Evolutionary conservation across 2,888 invertebrate genomes (phyloP).

Genomic region (Ormyrus rosae): DNA sequence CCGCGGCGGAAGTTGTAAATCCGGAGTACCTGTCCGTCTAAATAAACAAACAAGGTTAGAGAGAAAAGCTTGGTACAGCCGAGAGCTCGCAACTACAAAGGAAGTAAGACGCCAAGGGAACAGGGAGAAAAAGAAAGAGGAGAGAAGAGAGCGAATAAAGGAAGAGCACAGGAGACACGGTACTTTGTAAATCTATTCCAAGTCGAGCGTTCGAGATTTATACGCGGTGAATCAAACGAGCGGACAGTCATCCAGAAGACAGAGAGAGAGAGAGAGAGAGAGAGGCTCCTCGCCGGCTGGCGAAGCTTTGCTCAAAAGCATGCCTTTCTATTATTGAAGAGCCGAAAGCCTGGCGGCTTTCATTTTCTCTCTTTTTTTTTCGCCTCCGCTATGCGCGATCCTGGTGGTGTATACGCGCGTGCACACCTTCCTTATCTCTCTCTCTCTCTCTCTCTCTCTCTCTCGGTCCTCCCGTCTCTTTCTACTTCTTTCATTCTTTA

Average conservation of each 20-base stretch:
- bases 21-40: slow-evolving; percentile 9
- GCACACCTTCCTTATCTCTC: no score
- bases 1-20: slow-evolving; percentile 31
- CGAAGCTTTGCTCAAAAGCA: slow-evolving; percentile 67
- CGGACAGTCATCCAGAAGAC: slow-evolving; percentile 31
- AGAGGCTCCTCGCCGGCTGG: slow-evolving; percentile 27
- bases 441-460: no score
- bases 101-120: background rate
- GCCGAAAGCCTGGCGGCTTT: slow-evolving; percentile 58
- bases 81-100: no score
- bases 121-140: slow-evolving; percentile 21
- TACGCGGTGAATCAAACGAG: slow-evolving; percentile 67
- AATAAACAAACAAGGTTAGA: slow-evolving; percentile 9
- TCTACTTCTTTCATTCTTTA: no score
- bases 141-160: no score
- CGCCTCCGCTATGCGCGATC: no score
- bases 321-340: slow-evolving; percentile 73
- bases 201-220: slow-evolving; percentile 66
- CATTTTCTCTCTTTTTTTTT: slow-evolving; percentile 45
- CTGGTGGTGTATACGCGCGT: no score
- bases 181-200: slow-evolving; percentile 49
- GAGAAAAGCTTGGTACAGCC: background rate
- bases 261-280: slow-evolving; percentile 24
- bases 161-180: slow-evolving; percentile 30
- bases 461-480: no score